phyloP scores from a whole-genome alignment of 2,797 vertebrate species.

The Anguilla pacifica region DNA sequence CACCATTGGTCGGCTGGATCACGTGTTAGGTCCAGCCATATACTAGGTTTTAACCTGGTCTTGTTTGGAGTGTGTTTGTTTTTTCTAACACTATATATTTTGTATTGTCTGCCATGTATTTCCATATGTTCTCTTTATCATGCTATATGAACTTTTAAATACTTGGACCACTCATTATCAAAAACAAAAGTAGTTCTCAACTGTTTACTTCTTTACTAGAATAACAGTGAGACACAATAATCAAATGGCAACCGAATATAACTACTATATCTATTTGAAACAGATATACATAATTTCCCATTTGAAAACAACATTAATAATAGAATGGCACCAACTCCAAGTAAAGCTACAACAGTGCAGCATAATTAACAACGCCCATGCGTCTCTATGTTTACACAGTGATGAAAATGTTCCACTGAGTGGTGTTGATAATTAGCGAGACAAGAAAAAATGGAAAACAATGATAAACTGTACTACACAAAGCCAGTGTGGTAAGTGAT shows the following conservation, averaged over 20 bases:
- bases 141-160: too few species aligned
- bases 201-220: not conserved
- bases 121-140: too few species aligned
- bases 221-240: not conserved
- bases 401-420: not conserved
- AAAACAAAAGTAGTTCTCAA: not conserved
- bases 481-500: slow-evolving; percentile 3
- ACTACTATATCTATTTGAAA: not conserved
- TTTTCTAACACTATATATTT: too few species aligned
- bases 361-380: not conserved
- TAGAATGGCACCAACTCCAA: not conserved
- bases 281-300: not conserved
- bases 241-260: not conserved
- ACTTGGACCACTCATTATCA: not conserved
- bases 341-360: not conserved
- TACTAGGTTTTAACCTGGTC: too few species aligned
- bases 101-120: not conserved
- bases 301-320: not conserved
- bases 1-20: too few species aligned
- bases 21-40: too few species aligned
- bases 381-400: not conserved
- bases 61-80: too few species aligned
- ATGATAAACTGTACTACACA: not conserved
- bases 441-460: not conserved
- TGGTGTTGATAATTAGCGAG: not conserved